Evolutionary conservation across 2,888 invertebrate species (phyloP).

Genomic region (Pristionchus entomophagus): DNA sequence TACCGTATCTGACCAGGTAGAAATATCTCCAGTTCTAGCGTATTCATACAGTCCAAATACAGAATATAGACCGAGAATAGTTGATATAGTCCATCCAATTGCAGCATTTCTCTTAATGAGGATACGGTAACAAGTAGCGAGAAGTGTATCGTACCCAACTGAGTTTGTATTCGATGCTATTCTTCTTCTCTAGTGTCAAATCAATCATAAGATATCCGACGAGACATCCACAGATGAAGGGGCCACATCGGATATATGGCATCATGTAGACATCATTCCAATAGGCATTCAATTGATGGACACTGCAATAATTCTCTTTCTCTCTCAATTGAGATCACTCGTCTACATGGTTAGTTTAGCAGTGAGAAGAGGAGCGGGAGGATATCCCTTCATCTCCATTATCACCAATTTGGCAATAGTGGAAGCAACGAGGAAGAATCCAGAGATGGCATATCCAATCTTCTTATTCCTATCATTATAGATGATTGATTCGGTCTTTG

Average conservation of each 20-base stretch:
- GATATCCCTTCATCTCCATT: slow-evolving; percentile 67
- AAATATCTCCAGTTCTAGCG: slow-evolving; percentile 74
- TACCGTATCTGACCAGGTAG: slow-evolving; percentile 47
- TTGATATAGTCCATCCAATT: slow-evolving; percentile 54
- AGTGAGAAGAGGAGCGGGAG: slow-evolving; percentile 74
- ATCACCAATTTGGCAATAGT: slow-evolving; percentile 57
- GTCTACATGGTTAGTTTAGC: slow-evolving; percentile 71
- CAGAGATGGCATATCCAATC: slow-evolving; percentile 40
- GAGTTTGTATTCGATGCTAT: slow-evolving; percentile 58
- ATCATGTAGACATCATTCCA: slow-evolving; percentile 77
- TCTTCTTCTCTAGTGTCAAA: slow-evolving; percentile 52
- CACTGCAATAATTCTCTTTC: slow-evolving; percentile 55
- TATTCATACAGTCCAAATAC: slow-evolving; percentile 74
- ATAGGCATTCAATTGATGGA: slow-evolving; percentile 69
- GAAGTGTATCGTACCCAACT: slow-evolving; percentile 38
- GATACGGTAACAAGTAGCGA: neutral
- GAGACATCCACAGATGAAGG: slow-evolving; percentile 78
- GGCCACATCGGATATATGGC: slow-evolving; percentile 78
- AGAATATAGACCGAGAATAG: slow-evolving; percentile 66
- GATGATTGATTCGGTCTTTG: neutral
- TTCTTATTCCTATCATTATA: slow-evolving; percentile 42
- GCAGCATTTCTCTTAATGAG: neutral
- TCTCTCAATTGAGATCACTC: neutral
- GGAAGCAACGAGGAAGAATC: neutral
- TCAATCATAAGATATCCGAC: slow-evolving; percentile 76